phyloP scores from a whole-genome alignment of 2,888 invertebrate genomes.

The Ectemnius lituratus region DNA sequence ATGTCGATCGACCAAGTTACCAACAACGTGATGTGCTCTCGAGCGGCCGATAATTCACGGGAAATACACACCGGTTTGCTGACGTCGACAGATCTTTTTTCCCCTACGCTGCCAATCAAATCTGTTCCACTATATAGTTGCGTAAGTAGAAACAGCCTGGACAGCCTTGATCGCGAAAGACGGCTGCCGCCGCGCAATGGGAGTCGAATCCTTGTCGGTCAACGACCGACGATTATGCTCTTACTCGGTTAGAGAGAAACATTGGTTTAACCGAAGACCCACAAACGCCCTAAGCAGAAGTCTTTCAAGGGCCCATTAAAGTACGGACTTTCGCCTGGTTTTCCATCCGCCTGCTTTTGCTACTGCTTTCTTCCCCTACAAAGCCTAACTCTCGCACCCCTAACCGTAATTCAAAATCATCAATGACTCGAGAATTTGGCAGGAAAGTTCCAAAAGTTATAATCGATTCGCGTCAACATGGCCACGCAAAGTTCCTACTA shows the following conservation, averaged over 20 bases:
- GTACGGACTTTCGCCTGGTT: slow-evolving; percentile 53
- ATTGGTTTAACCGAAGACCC: slow-evolving; percentile 66
- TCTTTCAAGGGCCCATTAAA: slow-evolving; percentile 73
- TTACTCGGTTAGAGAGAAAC: slow-evolving; percentile 52
- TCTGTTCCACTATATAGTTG: no score
- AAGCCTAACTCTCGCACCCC: background rate
- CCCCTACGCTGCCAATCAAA: no score
- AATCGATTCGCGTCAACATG: slow-evolving; percentile 14
- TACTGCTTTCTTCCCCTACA: slow-evolving; percentile 17
- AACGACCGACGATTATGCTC: slow-evolving; percentile 56
- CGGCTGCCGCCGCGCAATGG: background rate
- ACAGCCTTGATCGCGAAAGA: background rate
- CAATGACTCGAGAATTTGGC: background rate
- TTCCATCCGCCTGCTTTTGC: slow-evolving; percentile 11
- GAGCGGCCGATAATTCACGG: no score
- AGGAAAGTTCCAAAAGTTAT: background rate
- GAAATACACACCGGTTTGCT: no score
- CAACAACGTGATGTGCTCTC: no score
- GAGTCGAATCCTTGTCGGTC: slow-evolving; percentile 42
- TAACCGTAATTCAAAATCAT: slow-evolving; percentile 11
- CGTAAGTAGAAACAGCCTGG: no score
- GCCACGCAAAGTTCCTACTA: background rate
- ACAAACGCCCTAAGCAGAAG: slow-evolving; percentile 71
- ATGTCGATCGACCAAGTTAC: no score
- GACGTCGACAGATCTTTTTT: no score